phyloP scores from a whole-genome alignment of 2,113 vertebrate species.

The Lophochroa leadbeateri region DNA sequence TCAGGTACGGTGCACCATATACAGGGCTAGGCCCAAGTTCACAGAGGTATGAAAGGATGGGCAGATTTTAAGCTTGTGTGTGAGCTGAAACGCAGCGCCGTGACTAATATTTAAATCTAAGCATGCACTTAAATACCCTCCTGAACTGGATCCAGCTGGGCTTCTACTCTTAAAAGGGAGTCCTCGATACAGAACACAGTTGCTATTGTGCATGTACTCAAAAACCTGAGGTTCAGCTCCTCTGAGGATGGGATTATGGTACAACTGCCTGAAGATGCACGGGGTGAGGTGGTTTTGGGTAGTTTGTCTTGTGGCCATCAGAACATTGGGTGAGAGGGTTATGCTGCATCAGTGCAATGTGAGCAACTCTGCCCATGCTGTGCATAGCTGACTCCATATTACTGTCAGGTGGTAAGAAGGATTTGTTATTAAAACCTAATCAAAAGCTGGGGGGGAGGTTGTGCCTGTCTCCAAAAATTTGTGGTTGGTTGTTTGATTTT shows the following conservation, averaged over 20 bases:
- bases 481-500: not conserved
- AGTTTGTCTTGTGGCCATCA: not conserved
- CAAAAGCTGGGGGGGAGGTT: not conserved
- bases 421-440: not conserved
- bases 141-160: not conserved
- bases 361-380: not conserved
- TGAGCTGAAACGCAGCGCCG: not conserved
- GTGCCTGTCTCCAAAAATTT: not conserved
- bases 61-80: not conserved
- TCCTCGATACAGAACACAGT: rapidly evolving
- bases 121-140: not conserved
- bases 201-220: rapidly evolving
- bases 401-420: not conserved
- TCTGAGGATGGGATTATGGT: not conserved
- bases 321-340: not conserved
- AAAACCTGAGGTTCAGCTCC: not conserved
- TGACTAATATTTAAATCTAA: not conserved
- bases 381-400: not conserved
- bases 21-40: not conserved
- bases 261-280: rapidly evolving
- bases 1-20: not conserved
- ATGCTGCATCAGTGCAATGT: not conserved
- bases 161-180: not conserved
- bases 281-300: not conserved
- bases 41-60: not conserved